Evolutionary conservation across 2,797 vertebrate genomes (phyloP), one percentile per base, ranked within the genome.

Genomic region (Peromyscus melanophrys): DNA sequence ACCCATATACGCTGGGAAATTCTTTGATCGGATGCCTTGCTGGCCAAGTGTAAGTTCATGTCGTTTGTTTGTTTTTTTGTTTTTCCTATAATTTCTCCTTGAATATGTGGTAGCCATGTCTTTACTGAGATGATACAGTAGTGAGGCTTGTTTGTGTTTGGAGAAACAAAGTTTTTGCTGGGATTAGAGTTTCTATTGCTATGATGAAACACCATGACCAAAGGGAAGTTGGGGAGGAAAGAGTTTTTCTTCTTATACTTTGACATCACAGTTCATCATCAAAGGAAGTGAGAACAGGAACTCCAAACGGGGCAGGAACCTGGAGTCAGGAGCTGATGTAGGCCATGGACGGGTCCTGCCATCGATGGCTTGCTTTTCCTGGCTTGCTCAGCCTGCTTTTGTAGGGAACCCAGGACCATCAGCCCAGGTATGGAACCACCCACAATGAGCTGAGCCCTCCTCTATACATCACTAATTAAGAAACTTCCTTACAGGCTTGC

Each of bases 41-140:
- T 92, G 65, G 57, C 81, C 59, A 27, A 75, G 75, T 0, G 98
- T 98, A 89, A 98, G 98, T 97, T 46, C 21, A 12, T 40, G 14
- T 57, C 29, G 19, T 52, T 43, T 63, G 4, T 31, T 75, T 65
- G 78, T 67, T 57, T 43, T 17, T 82, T 55, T 83, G 67, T n/a
- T 71, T 78, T 14, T 16, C 14, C 34, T 69, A 37, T 23, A 59
- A 49, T 34, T 86, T 97, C 63, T 37, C 5, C 10, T 85, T n/a
- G 17, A 21, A 89, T 14, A 43, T 69, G 7, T 82, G 21, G 57
- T 86, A 81, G 49, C 13, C 4, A 0, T 76, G 49, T 67, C 46
- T 91, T 94, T 84, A 69, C 34, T 43, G 49, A 88, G 52, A 77
- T 71, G 78, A 49, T 81, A 40, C 69, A 55, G 31, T 46, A 6